Evolutionary conservation across 2,888 invertebrate species (phyloP), one percentile per base, ranked within the genome.

Genomic region (Linhomoeus sp.): DNA sequence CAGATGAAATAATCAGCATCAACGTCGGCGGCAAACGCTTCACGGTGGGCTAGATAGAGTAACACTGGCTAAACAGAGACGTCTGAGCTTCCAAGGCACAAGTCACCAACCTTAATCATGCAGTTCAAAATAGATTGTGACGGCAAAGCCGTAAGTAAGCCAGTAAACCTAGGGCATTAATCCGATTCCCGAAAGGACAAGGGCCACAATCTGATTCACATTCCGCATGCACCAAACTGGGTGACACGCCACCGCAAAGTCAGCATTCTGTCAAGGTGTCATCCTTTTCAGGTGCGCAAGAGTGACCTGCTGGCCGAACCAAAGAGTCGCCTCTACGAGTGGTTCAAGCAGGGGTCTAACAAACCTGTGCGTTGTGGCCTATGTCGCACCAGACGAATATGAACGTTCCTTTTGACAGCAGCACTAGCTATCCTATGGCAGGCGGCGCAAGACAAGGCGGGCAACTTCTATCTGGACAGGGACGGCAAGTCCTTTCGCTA

Each of bases 401-500:
- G 19, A 14, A 3, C 12, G 7, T 15, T 43, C 15, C 26, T 22
- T 12, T 43, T 12, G 2, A n/a, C n/a, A 3, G 2, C 42, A 41
- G n/a, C n/a, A n/a, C n/a, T n/a, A n/a, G n/a, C n/a, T n/a, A n/a
- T n/a, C n/a, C n/a, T n/a, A 15, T 22, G 7, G 14, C 15, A 41
- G 24, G 20, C 3, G 5, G 17, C 15, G 23, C 20, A 45, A 26
- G 50, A 50, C 45, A 45, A 45, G 22, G 17, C 50, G 33, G 63
- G 63, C 19, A 64, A 97, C 67, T 94, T 94, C 69, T 97, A 94
- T 72, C 88, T 97, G 60, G 94, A 97, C 72, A 76, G 94, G 43
- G 94, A 97, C 66, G 92, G 94, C 2, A 83, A 81, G 55, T 85
- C 90, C 81, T 97, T 97, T 72, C 77, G 92, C 23, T 88, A 94